Evolutionary conservation across 2,888 invertebrate genomes (phyloP).

Genomic region (Parnassius smintheus): DNA sequence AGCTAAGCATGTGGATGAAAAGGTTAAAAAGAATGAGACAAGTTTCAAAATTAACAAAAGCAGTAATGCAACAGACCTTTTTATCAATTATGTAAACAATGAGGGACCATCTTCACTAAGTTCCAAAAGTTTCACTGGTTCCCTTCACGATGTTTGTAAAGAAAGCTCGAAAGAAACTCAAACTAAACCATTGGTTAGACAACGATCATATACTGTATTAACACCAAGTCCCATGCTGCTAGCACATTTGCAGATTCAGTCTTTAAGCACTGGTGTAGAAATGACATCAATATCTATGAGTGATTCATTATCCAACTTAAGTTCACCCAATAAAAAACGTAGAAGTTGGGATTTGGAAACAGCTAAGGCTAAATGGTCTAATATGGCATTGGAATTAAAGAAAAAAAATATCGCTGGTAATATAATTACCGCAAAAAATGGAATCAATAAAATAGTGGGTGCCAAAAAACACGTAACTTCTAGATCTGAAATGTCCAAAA

Average conservation of each 20-base stretch:
- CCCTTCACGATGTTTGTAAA: constrained; percentile 67
- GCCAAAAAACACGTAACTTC: constrained; percentile 22
- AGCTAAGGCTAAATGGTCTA: constrained; percentile 76
- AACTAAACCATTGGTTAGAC: constrained; percentile 78
- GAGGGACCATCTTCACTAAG: constrained; percentile 58
- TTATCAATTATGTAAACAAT: constrained; percentile 41
- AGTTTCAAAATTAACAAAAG: constrained; percentile 44
- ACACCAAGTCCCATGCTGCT: constrained; percentile 88
- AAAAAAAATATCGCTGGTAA: constrained; percentile 34
- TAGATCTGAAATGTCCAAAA: constrained; percentile 36
- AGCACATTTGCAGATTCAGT: constrained; percentile 82
- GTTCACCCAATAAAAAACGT: constrained; percentile 56
- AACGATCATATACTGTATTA: constrained; percentile 89
- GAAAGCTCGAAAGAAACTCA: constrained; percentile 51
- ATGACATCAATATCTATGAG: constrained; percentile 76
- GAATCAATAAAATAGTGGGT: constrained; percentile 22
- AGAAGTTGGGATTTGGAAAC: constrained; percentile 73
- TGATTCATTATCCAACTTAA: constrained; percentile 65
- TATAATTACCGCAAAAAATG: constrained; percentile 12
- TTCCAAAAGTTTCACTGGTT: constrained; percentile 70
- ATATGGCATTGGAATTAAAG: constrained; percentile 70
- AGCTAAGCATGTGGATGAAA: constrained; percentile 1
- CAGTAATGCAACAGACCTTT: constrained; percentile 39
- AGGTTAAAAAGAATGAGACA: constrained; percentile 30
- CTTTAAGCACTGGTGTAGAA: constrained; percentile 68